These are phyloP conservation scores for Papilio glaucus DNA, from an alignment of 1,140 invertebrate genomes.

Conservation along the genomic window DNA sequence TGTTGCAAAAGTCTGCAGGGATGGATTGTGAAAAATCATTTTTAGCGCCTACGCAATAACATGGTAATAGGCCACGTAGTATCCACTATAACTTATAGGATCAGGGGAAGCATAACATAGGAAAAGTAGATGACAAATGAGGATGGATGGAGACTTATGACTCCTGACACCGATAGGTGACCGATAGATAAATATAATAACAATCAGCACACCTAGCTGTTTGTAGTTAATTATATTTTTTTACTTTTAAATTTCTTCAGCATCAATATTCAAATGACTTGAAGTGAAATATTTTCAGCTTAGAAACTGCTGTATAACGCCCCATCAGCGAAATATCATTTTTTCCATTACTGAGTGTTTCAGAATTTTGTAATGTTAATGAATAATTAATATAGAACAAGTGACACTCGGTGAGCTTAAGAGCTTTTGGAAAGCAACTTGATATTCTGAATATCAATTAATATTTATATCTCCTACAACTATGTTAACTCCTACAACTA, in stretches of 20 bases:
- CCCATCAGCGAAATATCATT: conserved; percentile 3
- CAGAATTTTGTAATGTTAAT: not conserved
- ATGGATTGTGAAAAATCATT: too few relatives aligned
- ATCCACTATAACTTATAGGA: too few relatives aligned
- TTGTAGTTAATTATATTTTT: not conserved
- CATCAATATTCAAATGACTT: not conserved
- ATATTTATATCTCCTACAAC: not conserved
- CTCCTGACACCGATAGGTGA: too few relatives aligned
- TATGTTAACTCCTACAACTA: too few relatives aligned
- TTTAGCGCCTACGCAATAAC: too few relatives aligned
- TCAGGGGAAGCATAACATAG: too few relatives aligned
- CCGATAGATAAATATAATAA: too few relatives aligned
- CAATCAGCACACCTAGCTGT: too few relatives aligned
- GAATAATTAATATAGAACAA: conserved; percentile 3
- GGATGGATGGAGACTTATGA: too few relatives aligned
- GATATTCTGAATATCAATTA: not conserved
- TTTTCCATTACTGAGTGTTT: not conserved
- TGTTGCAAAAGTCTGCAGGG: too few relatives aligned
- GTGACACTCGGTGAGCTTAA: not conserved
- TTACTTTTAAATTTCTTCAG: not conserved
- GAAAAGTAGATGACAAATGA: too few relatives aligned
- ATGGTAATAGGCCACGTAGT: too few relatives aligned
- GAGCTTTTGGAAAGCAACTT: not conserved
- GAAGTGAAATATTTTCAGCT: not conserved
- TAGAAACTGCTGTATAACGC: not conserved